A percentile compares a stretch with the other conserved stretches of the same genome.
phyloP scores from a whole-genome alignment of 2,797 vertebrate species.

The Artibeus jamaicensis region DNA sequence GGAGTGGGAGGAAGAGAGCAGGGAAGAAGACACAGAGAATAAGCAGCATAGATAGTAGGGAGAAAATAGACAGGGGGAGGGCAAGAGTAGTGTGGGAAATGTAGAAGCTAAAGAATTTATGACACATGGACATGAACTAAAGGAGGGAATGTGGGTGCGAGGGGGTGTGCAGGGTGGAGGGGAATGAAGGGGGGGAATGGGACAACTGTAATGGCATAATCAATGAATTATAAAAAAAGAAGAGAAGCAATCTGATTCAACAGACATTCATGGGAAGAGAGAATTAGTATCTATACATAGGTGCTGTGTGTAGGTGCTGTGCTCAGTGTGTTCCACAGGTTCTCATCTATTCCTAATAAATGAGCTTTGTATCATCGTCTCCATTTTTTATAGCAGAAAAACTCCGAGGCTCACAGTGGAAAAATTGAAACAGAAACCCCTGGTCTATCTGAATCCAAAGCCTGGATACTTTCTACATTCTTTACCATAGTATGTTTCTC shows the following conservation, averaged over 20 bases:
- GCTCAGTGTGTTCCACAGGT: background rate
- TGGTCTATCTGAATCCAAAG: background rate
- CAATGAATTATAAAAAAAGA: background rate
- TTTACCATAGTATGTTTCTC: background rate
- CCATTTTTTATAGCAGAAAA: background rate
- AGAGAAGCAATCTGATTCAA: background rate
- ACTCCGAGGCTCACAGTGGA: background rate
- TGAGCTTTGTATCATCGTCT: background rate
- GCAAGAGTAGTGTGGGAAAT: too few species aligned
- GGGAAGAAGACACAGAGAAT: too few species aligned
- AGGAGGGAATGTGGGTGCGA: too few species aligned
- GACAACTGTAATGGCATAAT: too few species aligned
- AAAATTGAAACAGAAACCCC: background rate
- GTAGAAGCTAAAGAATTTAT: too few species aligned
- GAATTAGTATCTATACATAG: background rate
- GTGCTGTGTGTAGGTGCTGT: background rate
- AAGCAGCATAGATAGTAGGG: too few species aligned
- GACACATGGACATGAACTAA: too few species aligned
- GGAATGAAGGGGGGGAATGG: too few species aligned
- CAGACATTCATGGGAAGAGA: background rate
- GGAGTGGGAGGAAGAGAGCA: too few species aligned
- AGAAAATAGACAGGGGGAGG: too few species aligned
- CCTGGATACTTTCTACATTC: background rate
- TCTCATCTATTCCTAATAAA: background rate
- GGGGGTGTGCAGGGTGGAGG: too few species aligned